Evolutionary conservation across 30 jellyfish, hydroid and myxozoan species (phyloP), one percentile per base, ranked within the genome.

Genomic region (Cassiopea andromeda): DNA sequence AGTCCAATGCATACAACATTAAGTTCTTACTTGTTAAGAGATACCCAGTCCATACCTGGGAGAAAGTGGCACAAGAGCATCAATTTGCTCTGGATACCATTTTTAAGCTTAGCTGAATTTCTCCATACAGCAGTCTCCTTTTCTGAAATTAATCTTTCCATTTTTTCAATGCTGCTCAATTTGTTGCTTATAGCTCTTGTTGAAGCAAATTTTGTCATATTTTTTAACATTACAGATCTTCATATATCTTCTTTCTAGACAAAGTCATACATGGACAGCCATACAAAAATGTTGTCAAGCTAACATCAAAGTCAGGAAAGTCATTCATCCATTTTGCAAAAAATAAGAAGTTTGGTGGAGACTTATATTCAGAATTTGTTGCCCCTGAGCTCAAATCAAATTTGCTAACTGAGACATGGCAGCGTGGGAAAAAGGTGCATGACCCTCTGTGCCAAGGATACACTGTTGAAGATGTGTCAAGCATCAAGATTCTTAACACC

Each of bases 351-450:
- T 94, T 85, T 78, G 92, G 87, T 1, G 78, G 60, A 43, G 99
- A 94, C 68, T 81, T 94, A 44, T 94, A 94, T 59, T 76, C 77
- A 44, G 93, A 70, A 18, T 80, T 94, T 64, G 99, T 94, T 57
- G 99, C 99, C 16, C 98, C 98, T 16, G 17, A 91, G 1, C 75
- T 94, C 74, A 73, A 82, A 85, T 72, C 92, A 1, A 87, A 94
- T 76, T 88, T 94, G 1, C 78, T 94, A 79, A 85, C 99, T 2
- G 99, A 90, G 69, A 94, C 99, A 45, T 94, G 99, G 99, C 98
- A 85, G 83, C 98, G 86, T 87, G 97, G 99, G 2, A 50, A 87
- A 8, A 72, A 82, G 6, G 78, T 38, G 13, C 54, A 90, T 7
- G 97, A 97, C 16, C 95, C 98, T 1, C 76, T 97, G 7, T 94